These are phyloP conservation scores for Hyposoter didymator DNA, from an alignment of 2,888 invertebrate genomes.

Conservation along the genomic window DNA sequence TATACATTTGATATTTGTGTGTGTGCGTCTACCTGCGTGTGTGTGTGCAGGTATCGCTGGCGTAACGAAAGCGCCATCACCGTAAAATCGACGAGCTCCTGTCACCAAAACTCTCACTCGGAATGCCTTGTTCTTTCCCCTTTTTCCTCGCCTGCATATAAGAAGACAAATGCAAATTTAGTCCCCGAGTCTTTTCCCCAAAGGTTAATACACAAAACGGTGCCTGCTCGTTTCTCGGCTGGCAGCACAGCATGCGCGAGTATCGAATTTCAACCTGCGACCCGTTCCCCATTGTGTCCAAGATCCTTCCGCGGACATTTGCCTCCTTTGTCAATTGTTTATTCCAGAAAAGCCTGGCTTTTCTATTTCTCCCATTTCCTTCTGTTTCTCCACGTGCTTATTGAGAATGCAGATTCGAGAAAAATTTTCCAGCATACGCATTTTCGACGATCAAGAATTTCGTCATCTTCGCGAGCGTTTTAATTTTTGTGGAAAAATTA, in stretches of 20 bases:
- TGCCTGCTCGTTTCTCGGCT: slow-evolving; percentile 15
- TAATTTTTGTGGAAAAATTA: background rate
- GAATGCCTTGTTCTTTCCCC: slow-evolving; percentile 14
- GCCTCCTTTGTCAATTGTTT: slow-evolving; percentile 70
- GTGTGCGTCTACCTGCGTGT: background rate
- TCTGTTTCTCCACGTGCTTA: slow-evolving; percentile 7
- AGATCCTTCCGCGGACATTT: slow-evolving; percentile 59
- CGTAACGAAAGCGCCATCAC: slow-evolving; percentile 75
- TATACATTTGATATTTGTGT: slow-evolving; percentile 36
- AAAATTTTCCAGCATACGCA: background rate
- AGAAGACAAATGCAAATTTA: slow-evolving; percentile 64
- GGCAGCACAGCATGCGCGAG: slow-evolving; percentile 54
- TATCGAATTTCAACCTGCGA: slow-evolving; percentile 73
- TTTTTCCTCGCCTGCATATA: background rate
- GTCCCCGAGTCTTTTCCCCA: background rate
- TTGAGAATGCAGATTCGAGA: background rate
- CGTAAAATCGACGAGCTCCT: slow-evolving; percentile 66
- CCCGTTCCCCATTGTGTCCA: slow-evolving; percentile 71
- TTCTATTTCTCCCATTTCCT: background rate
- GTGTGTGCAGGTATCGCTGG: slow-evolving; percentile 71
- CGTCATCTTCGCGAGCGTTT: background rate
- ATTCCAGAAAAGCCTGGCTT: slow-evolving; percentile 23
- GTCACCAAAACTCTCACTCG: slow-evolving; percentile 64
- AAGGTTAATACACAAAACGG: slow-evolving; percentile 13
- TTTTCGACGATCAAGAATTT: background rate